Evolutionary conservation across 2,888 invertebrate species (phyloP), one percentile per base, ranked within the genome.

Genomic region (Dysmachus trigonus): DNA sequence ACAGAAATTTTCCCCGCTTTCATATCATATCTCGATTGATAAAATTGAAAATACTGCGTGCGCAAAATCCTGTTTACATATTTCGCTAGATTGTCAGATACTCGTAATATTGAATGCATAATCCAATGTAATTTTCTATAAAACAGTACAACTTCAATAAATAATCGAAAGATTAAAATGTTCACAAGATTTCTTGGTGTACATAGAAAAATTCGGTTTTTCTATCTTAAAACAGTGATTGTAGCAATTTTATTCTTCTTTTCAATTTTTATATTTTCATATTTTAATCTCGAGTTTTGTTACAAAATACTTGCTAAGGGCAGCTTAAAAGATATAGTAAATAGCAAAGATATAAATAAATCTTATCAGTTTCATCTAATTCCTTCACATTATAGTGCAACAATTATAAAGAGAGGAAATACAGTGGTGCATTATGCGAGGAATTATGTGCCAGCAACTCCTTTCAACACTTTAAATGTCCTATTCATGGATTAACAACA

Each of bases 391-490:
- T 85, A n/a, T 77, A 91, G 91, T 92, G 91, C 76, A 90, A 90
- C 79, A 90, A 90, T 86, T 91, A 90, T 47, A 89, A 89, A 86
- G 89, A 89, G n/a, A 89, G 89, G 30, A 90, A 91, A 85, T 92
- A 89, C 85, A 92, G 91, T 86, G 91, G 92, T 8, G 89, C 91
- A 0, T 88, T 92, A 7, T 92, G 91, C 86, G 91, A 91, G 71
- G 91, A 92, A 47, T 88, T 92, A 22, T 92, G 91, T 87, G 89
- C 87, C 41, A 86, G 89, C 74, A 89, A 90, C 18, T 89, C 88
- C 22, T 91, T 92, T 83, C 90, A 90, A 71, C 90, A 91, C 73
- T 91, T 91, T 85, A 91, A 91, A 86, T 92, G 91, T 85, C 91
- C 91, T 1, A 87, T 89, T 73, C 90, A 90, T 76, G 90, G 91